Base-by-base conservation (phyloP, 1,140 invertebrate genomes). In the Polyergus mexicanus region DNA sequence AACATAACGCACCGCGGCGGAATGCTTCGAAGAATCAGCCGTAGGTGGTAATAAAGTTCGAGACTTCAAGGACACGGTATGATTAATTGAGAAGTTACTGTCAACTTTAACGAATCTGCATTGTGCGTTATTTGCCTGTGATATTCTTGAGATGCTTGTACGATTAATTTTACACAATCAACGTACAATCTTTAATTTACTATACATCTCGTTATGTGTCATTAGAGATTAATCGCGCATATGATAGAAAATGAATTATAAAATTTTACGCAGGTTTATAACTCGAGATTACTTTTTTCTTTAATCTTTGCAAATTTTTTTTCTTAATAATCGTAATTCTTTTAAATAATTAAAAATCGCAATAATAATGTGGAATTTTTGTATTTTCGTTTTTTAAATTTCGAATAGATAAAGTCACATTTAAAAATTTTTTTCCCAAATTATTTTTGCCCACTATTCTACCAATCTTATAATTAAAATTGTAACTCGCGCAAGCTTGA, bases 1-100 rank as follows among this genome's bases (percentile, higher is more conserved):
- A 38, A 44, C 13, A 32, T 35, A 51, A 54, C 76, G 47, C 25
- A 56, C 22, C 63, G 25, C 63, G 4, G 25, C 63, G 4, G 5
- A 16, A 3, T 51, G 65, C 22, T 25, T 69, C 66, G 66, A 32
- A 72, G 68, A 74, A 83, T 72, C 11, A 47, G 3, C 54, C 54
- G 78, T 74, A 71, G 78, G 68, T 83, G 78, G 68, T 74, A 83
- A 83, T 83, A 83, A 60, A 28, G 65, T 60, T 83, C 54, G 78
- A 44, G 41, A n/a, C 25, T 35, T 74, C 28, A 83, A 83, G 78
- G 78, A 72, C 68, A 41, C 38, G 19, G 25, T 35, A 25, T 83
- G 68, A 83, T 83, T 83, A 83, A 83, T 83, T 74, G 78, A 83
- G 68, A 74, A 83, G 54, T 83, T 74, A 62, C 56, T 62, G 78